Conservation (phyloP, 2,113 vertebrate genomes). For the Chionis minor region DNA sequence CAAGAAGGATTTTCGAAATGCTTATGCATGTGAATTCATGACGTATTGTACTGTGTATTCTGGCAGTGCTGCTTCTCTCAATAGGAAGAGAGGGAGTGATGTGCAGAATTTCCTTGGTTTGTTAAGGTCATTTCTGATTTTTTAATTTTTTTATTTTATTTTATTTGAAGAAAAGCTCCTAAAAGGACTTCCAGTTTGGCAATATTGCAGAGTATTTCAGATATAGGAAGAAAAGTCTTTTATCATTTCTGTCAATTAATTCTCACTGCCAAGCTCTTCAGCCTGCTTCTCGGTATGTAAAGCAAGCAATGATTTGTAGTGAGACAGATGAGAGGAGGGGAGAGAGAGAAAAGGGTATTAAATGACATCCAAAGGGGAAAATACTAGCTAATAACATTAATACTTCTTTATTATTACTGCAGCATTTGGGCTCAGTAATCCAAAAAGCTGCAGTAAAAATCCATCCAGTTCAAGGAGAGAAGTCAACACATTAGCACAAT, state of each 20-base stretch:
- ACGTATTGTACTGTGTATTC: conserved; percentile 38
- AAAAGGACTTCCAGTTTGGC: neutral
- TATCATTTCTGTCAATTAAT: conserved; percentile 9
- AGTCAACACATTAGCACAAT: neutral
- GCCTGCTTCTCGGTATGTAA: neutral
- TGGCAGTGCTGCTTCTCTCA: neutral
- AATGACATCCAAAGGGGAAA: neutral
- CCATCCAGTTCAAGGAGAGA: neutral
- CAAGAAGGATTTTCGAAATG: conserved; percentile 66
- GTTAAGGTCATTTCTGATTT: neutral
- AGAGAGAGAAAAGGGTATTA: neutral
- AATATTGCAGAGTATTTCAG: neutral
- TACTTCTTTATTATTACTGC: conserved; percentile 24
- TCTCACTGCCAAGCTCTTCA: conserved; percentile 1
- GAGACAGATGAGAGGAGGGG: neutral
- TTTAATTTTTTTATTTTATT: neutral
- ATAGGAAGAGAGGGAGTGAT: neutral
- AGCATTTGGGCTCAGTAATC: conserved; percentile 6
- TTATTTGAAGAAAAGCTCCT: neutral
- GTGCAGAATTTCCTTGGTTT: neutral
- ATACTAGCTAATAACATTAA: neutral
- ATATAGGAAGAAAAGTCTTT: neutral
- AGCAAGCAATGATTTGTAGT: neutral
- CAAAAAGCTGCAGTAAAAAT: conserved; percentile 36
- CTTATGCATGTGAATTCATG: conserved; percentile 66